These are phyloP conservation scores for Neotoxoptera formosana DNA, from an alignment of 1,140 invertebrate species.

Conservation along the genomic window DNA sequence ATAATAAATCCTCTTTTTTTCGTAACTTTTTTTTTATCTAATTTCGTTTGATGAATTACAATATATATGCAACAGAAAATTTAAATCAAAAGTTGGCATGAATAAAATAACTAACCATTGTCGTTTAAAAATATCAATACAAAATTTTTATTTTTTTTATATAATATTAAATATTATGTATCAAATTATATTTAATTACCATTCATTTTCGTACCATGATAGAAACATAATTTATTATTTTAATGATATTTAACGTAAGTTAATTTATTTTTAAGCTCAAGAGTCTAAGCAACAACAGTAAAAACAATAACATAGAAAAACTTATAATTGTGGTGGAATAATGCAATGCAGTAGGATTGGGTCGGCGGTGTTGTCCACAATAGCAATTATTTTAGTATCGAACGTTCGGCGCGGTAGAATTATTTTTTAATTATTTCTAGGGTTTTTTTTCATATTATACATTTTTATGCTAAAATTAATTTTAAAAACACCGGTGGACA, in stretches of 20 bases:
- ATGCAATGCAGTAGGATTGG: background rate
- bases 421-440: conserved; percentile 6
- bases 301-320: background rate
- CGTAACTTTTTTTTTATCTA: too few relatives aligned
- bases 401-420: background rate
- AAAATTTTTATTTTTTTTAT: too few relatives aligned
- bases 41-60: too few relatives aligned
- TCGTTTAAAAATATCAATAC: too few relatives aligned
- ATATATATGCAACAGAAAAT: too few relatives aligned
- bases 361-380: background rate
- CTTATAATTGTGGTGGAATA: background rate
- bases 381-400: background rate
- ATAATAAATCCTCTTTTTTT: too few relatives aligned
- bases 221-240: too few relatives aligned
- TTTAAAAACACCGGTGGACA: background rate
- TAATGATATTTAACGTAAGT: background rate
- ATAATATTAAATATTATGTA: too few relatives aligned
- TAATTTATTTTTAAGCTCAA: background rate
- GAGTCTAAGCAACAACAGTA: background rate
- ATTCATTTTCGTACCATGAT: too few relatives aligned
- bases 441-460: background rate
- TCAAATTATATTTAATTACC: too few relatives aligned
- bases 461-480: background rate
- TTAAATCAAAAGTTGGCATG: too few relatives aligned
- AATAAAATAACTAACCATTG: too few relatives aligned